Percentiles rank a stretch among this genome's conserved stretches.
phyloP scores from a whole-genome alignment of 2,113 vertebrate genomes.

The Oncorhynchus kisutch region DNA sequence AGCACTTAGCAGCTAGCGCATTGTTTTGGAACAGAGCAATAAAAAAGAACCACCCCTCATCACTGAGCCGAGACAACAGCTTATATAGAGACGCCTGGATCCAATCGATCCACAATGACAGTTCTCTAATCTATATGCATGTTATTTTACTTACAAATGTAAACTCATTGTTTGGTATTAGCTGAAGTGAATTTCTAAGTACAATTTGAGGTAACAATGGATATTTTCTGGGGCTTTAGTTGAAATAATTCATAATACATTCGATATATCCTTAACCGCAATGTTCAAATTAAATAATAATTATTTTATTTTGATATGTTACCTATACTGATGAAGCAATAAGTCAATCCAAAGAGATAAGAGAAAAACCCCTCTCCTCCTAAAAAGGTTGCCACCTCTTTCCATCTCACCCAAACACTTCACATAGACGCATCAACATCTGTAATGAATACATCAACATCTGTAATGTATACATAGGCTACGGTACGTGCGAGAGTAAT shows the following conservation, averaged over 20 bases:
- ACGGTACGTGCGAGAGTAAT: constrained; percentile 9
- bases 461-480: background rate
- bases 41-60: constrained; percentile 32
- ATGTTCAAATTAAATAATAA: background rate
- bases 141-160: constrained; percentile 8
- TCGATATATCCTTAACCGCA: background rate
- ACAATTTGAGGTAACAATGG: background rate
- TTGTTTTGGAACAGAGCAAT: constrained; percentile 32
- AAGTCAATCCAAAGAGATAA: background rate
- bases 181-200: background rate
- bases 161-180: background rate
- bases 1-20: constrained; percentile 12
- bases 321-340: background rate
- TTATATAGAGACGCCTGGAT: constrained; percentile 28
- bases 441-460: background rate
- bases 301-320: background rate
- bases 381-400: background rate
- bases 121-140: background rate
- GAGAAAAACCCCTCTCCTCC: background rate
- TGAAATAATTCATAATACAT: background rate
- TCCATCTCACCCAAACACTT: background rate
- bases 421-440: background rate
- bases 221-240: background rate
- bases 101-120: constrained; percentile 16
- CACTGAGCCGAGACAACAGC: constrained; percentile 36